Base-by-base conservation (phyloP, 2,888 invertebrate genomes). In the Caradrina kadenii region DNA sequence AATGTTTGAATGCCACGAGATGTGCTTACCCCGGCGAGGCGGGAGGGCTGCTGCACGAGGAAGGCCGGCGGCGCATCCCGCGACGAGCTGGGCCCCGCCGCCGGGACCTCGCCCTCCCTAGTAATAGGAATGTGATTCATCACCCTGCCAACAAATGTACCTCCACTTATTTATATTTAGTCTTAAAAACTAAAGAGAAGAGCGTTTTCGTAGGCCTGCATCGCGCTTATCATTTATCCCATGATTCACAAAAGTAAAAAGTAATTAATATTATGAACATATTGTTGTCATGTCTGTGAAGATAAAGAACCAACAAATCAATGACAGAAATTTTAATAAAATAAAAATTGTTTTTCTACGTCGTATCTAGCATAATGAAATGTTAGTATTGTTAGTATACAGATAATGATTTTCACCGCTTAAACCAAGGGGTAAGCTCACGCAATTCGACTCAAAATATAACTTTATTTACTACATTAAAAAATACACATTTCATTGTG, bases 21-120 rank as follows among this genome's bases (percentile, higher is more conserved):
- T 31, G 59, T 42, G 75, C 82, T 79, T 82, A 87, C 85, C 79
- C 79, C 84, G n/a, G 73, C 73, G 21, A 81, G 73, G 59, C 83
- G 79, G 35, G 85, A 69, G 58, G 61, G 81, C 49, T 74, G 63
- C 66, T 71, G 65, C 61, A 69, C 60, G 73, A 59, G 63, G 50
- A 75, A 64, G 21, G 69, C 62, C 63, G 26, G 56, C 65, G 54
- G 48, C 53, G 49, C 65, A 42, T 71, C 73, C 55, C 79, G 85
- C 75, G 88, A 70, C 52, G 82, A 76, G 67, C 84, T 85, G 60
- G 87, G 85, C 26, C 82, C 86, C 60, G 81, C 85, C 21, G 79
- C 63, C 63, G 71, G 79, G 52, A 35, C 59, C 17, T 69, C 83
- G 45, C 64, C 74, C 39, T 63, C 76, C 21, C 79, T 79, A 66